phyloP scores from a whole-genome alignment of 2,888 invertebrate genomes.

The Biston betularia region DNA sequence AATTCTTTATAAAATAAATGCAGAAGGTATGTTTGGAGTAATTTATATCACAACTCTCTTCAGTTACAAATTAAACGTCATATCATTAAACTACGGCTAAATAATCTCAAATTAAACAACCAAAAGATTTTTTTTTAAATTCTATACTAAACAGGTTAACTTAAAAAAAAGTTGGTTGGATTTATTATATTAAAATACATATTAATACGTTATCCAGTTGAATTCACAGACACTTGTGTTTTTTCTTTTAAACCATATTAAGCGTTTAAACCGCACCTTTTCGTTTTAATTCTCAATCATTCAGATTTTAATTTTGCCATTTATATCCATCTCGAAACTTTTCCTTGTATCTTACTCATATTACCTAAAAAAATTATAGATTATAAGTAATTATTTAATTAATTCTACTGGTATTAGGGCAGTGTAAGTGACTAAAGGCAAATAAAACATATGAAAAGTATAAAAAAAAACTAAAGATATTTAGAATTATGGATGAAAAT shows the following conservation, averaged over 20 bases:
- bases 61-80: constrained; percentile 2
- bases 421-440: constrained; percentile 38
- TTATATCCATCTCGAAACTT: background rate
- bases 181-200: too few species aligned
- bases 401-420: constrained; percentile 27
- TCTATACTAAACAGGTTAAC: background rate
- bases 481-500: too few species aligned
- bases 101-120: constrained; percentile 29
- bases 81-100: constrained; percentile 1
- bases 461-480: background rate
- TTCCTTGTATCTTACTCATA: constrained; percentile 1
- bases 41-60: constrained; percentile 18
- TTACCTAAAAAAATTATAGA: constrained; percentile 8
- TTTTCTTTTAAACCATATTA: background rate
- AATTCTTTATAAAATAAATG: constrained; percentile 16
- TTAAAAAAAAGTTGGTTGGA: background rate
- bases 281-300: background rate
- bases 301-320: background rate
- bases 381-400: constrained; percentile 8
- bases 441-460: too few species aligned
- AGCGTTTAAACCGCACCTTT: background rate
- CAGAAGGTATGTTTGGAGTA: constrained; percentile 15
- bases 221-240: too few species aligned
- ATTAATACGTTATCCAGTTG: too few species aligned
- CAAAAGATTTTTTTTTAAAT: constrained; percentile 1